Evolutionary conservation across 2,797 vertebrate species (phyloP).

Genomic region (Emys orbicularis): DNA sequence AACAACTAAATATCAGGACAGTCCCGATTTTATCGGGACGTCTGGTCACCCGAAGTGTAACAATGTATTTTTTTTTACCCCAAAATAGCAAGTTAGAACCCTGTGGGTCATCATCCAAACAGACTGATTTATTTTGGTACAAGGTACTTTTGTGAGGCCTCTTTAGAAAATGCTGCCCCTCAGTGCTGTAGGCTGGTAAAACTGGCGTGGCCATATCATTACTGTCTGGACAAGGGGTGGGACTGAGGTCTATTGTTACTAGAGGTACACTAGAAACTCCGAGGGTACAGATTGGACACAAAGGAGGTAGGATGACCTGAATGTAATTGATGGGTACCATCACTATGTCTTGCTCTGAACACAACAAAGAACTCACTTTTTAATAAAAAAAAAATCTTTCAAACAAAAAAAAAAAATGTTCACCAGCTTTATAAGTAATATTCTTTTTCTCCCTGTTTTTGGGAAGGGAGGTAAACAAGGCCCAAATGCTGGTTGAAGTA

Average conservation of each 20-base stretch:
- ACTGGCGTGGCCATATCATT: not conserved
- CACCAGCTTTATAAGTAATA: slow-evolving; percentile 46
- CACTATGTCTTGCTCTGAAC: not conserved
- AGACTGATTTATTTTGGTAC: not conserved
- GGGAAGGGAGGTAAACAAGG: slow-evolving; percentile 52
- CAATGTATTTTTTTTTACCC: not conserved
- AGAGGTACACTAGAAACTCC: not conserved
- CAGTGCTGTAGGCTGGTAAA: not conserved
- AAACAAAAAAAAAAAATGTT: slow-evolving; percentile 22
- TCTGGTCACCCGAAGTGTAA: not conserved
- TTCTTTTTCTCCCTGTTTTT: slow-evolving; percentile 24
- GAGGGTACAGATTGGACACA: not conserved
- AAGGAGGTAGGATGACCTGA: not conserved
- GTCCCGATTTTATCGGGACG: too few species aligned
- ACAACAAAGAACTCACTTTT: not conserved
- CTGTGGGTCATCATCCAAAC: not conserved
- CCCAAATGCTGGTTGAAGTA: slow-evolving; percentile 34
- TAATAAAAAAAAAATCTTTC: slow-evolving; percentile 32
- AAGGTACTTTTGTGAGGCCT: not conserved
- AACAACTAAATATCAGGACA: too few species aligned
- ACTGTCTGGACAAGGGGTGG: not conserved
- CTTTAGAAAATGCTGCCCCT: not conserved
- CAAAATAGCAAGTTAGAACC: not conserved
- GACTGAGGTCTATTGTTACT: not conserved
- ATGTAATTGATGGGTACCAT: not conserved